These are phyloP conservation scores for Helicoverpa zea DNA, from an alignment of 1,140 invertebrate species.

Conservation along the genomic window DNA sequence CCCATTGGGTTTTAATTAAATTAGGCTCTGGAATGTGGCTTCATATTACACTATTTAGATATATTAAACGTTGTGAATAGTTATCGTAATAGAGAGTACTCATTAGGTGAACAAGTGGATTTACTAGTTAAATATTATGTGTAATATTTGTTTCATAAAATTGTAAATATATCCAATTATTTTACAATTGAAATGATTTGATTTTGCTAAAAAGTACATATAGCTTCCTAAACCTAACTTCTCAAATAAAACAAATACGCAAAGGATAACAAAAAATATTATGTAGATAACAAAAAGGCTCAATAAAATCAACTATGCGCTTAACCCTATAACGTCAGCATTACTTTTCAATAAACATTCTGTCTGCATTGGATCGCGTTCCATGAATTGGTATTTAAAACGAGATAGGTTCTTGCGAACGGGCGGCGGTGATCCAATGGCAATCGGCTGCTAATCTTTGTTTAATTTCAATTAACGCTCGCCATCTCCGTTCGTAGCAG, in stretches of 20 bases:
- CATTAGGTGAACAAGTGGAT: too few relatives aligned
- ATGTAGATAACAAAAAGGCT: not conserved
- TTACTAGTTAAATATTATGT: too few relatives aligned
- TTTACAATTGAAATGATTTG: too few relatives aligned
- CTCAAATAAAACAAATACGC: not conserved
- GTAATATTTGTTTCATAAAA: too few relatives aligned
- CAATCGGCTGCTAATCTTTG: constrained; percentile 77
- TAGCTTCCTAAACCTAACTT: too few relatives aligned
- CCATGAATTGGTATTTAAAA: constrained; percentile 51
- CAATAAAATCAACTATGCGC: not conserved
- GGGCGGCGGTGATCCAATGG: constrained; percentile 62
- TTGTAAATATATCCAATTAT: too few relatives aligned
- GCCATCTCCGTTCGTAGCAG: constrained; percentile 24
- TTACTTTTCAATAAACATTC: constrained; percentile 41
- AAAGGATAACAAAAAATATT: not conserved
- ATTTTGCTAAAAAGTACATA: too few relatives aligned
- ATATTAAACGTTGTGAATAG: not conserved
- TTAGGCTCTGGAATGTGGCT: not conserved
- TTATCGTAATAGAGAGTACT: not conserved
- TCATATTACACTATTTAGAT: too few relatives aligned
- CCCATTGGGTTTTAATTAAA: constrained; percentile 41
- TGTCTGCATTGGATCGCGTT: constrained; percentile 28
- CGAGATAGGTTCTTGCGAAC: constrained; percentile 55
- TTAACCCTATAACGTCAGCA: not conserved
- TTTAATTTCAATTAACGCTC: constrained; percentile 83